A percentile compares a stretch with the other conserved stretches of the same genome.
Evolutionary conservation across 2,888 invertebrate genomes (phyloP).

Genomic region (Caenorhabditis zanzibari): DNA sequence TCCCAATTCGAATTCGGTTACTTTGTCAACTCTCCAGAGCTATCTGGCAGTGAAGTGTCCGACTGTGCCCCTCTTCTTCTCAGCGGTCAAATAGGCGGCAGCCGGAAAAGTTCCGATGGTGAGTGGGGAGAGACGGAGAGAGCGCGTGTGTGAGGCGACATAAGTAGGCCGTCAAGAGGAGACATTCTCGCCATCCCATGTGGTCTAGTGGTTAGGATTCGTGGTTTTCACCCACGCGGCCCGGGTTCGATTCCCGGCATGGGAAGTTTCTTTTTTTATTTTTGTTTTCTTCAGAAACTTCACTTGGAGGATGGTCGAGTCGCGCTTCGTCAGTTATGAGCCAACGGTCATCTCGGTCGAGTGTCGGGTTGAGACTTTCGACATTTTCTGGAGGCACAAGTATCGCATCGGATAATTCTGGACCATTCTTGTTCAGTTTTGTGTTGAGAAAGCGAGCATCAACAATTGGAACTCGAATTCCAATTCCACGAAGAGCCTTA

Average conservation of each 20-base stretch:
- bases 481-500: slow-evolving; percentile 80
- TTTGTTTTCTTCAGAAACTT: slow-evolving; percentile 75
- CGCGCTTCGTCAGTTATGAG: slow-evolving; percentile 82
- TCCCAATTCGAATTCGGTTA: slow-evolving; percentile 83
- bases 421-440: slow-evolving; percentile 83
- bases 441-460: slow-evolving; percentile 83
- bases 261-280: slow-evolving; percentile 64
- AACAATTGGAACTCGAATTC: slow-evolving; percentile 83
- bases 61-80: slow-evolving; percentile 82
- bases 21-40: slow-evolving; percentile 82
- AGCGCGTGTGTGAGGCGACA: background rate
- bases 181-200: slow-evolving; percentile 64
- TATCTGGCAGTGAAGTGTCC: slow-evolving; percentile 75
- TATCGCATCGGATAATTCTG: slow-evolving; percentile 83
- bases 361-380: slow-evolving; percentile 80
- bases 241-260: slow-evolving; percentile 80
- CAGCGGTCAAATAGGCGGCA: slow-evolving; percentile 66
- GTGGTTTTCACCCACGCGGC: slow-evolving; percentile 80
- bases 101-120: slow-evolving; percentile 76
- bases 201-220: slow-evolving; percentile 78
- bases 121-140: slow-evolving; percentile 16
- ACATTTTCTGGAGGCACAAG: slow-evolving; percentile 83
- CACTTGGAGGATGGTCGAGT: slow-evolving; percentile 82
- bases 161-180: background rate
- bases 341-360: slow-evolving; percentile 80